Evolutionary conservation across 2,797 vertebrate genomes (phyloP).

Genomic region (Coendou prehensilis): DNA sequence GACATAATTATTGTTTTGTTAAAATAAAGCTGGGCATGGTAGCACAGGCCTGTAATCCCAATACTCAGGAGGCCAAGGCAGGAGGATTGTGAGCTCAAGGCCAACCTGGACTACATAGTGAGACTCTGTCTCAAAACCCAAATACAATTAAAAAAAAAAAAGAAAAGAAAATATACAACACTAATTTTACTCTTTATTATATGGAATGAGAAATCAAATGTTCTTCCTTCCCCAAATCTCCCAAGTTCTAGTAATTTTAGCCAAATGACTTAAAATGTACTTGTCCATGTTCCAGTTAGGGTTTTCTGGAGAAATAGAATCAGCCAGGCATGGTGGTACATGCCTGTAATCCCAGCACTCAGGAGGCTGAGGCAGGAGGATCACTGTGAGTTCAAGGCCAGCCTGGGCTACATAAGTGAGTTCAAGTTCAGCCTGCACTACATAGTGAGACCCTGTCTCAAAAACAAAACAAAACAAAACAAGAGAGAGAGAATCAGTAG

Average conservation of each 20-base stretch:
- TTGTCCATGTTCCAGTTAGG: neutral
- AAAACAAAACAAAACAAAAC: no score
- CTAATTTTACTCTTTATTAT: neutral
- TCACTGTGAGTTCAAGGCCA: no score
- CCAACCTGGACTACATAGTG: neutral
- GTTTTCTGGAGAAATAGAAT: neutral
- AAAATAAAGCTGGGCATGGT: neutral
- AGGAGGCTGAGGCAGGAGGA: no score
- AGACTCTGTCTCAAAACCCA: neutral
- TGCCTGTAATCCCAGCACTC: no score
- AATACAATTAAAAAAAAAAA: neutral
- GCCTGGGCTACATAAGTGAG: no score
- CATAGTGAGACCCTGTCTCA: no score
- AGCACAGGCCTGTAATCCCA: neutral
- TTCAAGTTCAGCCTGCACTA: no score
- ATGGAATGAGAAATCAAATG: neutral
- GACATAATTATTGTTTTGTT: conserved; percentile 1
- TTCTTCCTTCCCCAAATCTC: neutral
- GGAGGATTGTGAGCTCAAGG: neutral
- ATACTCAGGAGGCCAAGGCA: neutral
- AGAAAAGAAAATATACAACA: neutral
- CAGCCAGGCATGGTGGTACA: no score
- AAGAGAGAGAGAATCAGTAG: neutral
- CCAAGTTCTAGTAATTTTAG: conserved; percentile 27
- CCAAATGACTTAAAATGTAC: conserved; percentile 29